Evolutionary conservation across 2,888 invertebrate species (phyloP), one percentile per base, ranked within the genome.

Genomic region (Smittia aterrima): DNA sequence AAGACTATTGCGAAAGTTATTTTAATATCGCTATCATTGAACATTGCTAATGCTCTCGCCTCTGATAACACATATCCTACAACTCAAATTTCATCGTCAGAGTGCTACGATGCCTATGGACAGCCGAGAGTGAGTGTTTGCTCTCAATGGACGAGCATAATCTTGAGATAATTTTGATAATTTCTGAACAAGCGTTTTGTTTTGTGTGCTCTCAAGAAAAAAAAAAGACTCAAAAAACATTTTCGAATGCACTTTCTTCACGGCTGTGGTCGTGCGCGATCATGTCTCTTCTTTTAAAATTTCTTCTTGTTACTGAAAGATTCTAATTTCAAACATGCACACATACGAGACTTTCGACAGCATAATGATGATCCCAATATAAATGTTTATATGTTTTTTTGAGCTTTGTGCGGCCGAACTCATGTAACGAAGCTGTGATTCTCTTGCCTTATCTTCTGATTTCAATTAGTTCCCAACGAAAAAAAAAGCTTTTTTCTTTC

Each of bases 101-200:
- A 83, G 78, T 87, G 87, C 79, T 86, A 87, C 78, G 86, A 86
- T 79, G 82, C 83, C 74, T 86, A 85, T 77, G 83, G 84, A 72
- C 81, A 84, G 79, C 85, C 87, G 11, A 86, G 86, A 85, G 86
- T 87, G 80, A 83, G 79, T 75, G 47, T 18, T 27, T 41, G 7
- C 38, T 22, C 13, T 58, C 22, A 6, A 18, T 58, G 20, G 22
- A n/a, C n/a, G n/a, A 64, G 18, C 22, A 27, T 64, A 64, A 27
- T 64, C 24, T 64, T 64, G 25, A 6, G 25, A 64, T 3, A n/a
- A n/a, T n/a, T 58, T 22, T 58, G 58, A 58, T 58, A 22, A 58
- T 22, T 58, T 6, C 24, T 9, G 24, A 58, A 27, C n/a, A 27
- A 58, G 22, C 22, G 27, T 25, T 64, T 58, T 58, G 25, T 27